Percentiles rank a stretch among this genome's conserved stretches.
Conservation (phyloP, 2,888 invertebrate species). For the Amphipyra berbera region DNA sequence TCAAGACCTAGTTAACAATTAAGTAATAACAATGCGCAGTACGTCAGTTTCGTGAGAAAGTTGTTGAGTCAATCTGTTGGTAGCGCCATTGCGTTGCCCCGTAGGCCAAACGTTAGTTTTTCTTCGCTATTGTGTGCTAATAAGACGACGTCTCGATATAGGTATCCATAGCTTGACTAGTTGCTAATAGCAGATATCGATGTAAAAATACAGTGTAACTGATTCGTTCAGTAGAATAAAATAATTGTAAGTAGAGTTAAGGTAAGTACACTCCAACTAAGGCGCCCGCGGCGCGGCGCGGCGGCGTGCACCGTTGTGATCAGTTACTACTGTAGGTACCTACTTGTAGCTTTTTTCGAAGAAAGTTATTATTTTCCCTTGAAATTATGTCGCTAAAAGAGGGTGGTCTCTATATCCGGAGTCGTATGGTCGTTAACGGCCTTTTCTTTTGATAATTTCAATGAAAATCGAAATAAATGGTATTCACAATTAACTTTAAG, state of each 20-base stretch:
- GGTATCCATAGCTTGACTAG: conserved; percentile 8
- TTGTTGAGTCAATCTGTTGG: conserved; percentile 12
- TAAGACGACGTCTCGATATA: conserved; percentile 45
- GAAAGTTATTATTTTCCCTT: too few species aligned
- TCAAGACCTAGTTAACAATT: conserved; percentile 32
- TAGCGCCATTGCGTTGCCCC: conserved; percentile 19
- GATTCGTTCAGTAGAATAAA: neutral
- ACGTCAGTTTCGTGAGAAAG: conserved; percentile 50
- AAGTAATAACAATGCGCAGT: conserved; percentile 41
- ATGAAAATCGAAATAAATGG: too few species aligned
- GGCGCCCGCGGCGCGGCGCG: too few species aligned
- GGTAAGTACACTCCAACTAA: too few species aligned
- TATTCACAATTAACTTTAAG: too few species aligned
- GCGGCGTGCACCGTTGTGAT: too few species aligned
- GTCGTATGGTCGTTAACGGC: too few species aligned
- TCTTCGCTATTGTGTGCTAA: conserved; percentile 66
- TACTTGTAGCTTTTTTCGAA: too few species aligned
- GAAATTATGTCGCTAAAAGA: too few species aligned
- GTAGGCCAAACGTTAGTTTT: conserved; percentile 51
- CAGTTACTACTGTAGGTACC: too few species aligned
- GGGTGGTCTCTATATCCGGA: too few species aligned
- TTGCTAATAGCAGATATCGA: conserved; percentile 6
- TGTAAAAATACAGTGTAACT: neutral
- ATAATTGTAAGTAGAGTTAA: neutral
- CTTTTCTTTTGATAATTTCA: too few species aligned